Base-by-base conservation (phyloP, 2,888 invertebrate species). In the Trichacis sp. region DNA sequence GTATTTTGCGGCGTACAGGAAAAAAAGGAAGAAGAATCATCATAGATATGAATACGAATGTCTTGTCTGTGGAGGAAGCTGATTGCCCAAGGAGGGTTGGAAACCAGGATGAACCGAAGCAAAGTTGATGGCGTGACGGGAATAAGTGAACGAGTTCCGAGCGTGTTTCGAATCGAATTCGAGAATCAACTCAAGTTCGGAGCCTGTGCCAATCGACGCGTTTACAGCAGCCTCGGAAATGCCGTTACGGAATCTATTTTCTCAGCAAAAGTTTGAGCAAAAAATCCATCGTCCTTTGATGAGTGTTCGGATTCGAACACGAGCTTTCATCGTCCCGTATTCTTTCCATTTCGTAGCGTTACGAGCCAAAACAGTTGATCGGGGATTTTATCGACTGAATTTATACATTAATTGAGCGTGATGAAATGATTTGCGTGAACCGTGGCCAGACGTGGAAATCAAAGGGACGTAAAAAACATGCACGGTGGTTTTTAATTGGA, bases 11-110 rank as follows among this genome's bases (percentile, higher is more conserved):
- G 62, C 49, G 43, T 51, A n/a, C n/a, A 48, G 55, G 57, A 56
- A 61, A 60, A 55, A 59, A 53, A 63, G 57, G 61, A 55, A 52
- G 49, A 50, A 61, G 68, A 57, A 72, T 71, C 60, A 58, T 57
- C 73, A 72, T 77, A 52, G 80, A 80, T 81, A 80, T 78, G 82
- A 82, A 82, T 82, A 77, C 73, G 77, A 81, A 82, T 78, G 77
- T 77, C 73, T 76, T 77, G 70, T 65, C 56, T 64, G 36, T 57
- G 59, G 67, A 68, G 70, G 64, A 66, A 55, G 64, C 71, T 80
- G 78, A 81, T 81, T 81, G 77, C 67, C 65, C 72, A 75, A 73
- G 57, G 49, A 57, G 69, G 67, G 64, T 58, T 69, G 70, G 71
- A 71, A 68, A 67, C 53, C 57, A 58, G 64, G 64, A 63, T 58